Evolutionary conservation across 2,888 invertebrate genomes (phyloP).

Genomic region (Melanargia galathea): DNA sequence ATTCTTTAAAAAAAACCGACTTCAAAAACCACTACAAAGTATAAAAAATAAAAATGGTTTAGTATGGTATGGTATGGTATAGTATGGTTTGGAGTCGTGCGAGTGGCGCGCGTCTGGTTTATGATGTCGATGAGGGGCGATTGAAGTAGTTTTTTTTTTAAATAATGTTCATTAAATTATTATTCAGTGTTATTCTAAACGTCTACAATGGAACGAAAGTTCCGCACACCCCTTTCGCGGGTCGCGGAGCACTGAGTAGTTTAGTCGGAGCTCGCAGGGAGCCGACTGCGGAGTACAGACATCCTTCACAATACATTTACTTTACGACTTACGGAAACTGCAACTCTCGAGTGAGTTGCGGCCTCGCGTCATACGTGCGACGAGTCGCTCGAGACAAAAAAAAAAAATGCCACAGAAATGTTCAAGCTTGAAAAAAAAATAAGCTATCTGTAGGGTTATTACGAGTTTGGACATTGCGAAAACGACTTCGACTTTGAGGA

Average conservation of each 20-base stretch:
- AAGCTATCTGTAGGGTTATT: too few relatives aligned
- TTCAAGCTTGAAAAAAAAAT: too few relatives aligned
- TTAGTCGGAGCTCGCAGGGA: conserved; percentile 13
- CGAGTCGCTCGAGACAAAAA: background rate
- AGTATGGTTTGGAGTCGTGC: too few relatives aligned
- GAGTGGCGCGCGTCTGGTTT: too few relatives aligned
- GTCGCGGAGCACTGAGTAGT: conserved; percentile 19
- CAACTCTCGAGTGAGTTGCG: background rate
- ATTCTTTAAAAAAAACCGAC: too few relatives aligned
- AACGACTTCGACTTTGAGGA: too few relatives aligned
- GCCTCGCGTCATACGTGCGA: background rate
- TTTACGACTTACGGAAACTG: conserved; percentile 28
- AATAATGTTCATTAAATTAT: background rate
- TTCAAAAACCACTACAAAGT: too few relatives aligned
- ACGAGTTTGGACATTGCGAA: too few relatives aligned
- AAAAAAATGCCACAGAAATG: background rate
- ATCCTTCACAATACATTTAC: conserved; percentile 30
- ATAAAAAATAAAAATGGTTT: too few relatives aligned
- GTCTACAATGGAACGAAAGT: conserved; percentile 1
- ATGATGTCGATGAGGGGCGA: too few relatives aligned
- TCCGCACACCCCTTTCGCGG: background rate
- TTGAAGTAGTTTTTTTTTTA: background rate
- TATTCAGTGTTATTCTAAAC: background rate
- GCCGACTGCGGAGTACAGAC: conserved; percentile 6
- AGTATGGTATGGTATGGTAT: too few relatives aligned